A percentile compares a stretch with the other conserved stretches of the same genome.
Evolutionary conservation across 2,888 invertebrate genomes (phyloP).

Genomic region (Mythimna lalbum): DNA sequence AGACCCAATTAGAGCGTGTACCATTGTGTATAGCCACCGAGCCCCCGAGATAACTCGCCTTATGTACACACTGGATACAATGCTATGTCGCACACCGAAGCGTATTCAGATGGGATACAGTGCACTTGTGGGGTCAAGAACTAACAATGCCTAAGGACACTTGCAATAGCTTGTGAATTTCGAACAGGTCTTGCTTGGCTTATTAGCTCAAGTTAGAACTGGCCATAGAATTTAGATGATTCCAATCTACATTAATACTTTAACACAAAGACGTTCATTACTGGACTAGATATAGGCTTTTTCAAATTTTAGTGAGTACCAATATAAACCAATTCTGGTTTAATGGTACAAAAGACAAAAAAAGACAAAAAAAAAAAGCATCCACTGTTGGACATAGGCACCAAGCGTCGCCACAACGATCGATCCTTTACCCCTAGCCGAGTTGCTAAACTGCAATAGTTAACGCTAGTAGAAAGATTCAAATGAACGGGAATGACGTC

Average conservation of each 20-base stretch:
- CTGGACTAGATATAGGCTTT: background rate
- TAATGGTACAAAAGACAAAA: no score
- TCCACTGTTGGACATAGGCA: no score
- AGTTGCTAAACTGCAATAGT: no score
- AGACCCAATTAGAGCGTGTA: slow-evolving; percentile 43
- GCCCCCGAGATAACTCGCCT: slow-evolving; percentile 4
- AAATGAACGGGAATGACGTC: no score
- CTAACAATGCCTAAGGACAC: background rate
- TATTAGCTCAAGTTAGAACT: background rate
- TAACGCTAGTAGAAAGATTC: no score
- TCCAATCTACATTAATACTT: background rate
- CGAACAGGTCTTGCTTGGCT: background rate
- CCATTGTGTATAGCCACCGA: slow-evolving; percentile 29
- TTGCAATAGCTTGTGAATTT: slow-evolving; percentile 1
- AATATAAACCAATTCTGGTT: no score
- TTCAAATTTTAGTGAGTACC: no score
- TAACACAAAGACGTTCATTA: background rate
- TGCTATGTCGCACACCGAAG: background rate
- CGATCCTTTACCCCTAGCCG: no score
- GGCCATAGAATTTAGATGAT: background rate
- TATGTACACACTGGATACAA: slow-evolving; percentile 7
- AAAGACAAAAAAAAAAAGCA: no score
- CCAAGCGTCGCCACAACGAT: no score
- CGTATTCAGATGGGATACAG: slow-evolving; percentile 6
- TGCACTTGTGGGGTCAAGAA: background rate